These are phyloP conservation scores for Incurvaria masculella DNA, from an alignment of 2,888 invertebrate genomes.

Conservation along the genomic window DNA sequence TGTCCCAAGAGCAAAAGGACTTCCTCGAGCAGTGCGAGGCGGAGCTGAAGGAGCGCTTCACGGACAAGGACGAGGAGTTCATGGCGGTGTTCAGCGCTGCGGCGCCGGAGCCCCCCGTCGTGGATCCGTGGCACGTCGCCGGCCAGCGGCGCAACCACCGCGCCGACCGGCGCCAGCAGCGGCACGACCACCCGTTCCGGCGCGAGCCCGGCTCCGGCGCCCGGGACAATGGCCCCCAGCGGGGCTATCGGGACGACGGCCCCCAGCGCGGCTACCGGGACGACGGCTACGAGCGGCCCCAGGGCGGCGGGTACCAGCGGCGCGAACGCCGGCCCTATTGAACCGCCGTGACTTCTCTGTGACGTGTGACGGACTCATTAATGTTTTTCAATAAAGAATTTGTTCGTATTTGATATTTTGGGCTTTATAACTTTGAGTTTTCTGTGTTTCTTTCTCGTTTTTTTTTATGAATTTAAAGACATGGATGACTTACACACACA, in stretches of 20 bases:
- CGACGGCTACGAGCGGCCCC: background rate
- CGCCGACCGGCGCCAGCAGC: constrained; percentile 24
- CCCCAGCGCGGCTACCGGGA: constrained; percentile 11
- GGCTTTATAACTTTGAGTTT: no score
- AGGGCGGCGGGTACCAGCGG: background rate
- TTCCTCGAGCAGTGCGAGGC: constrained; percentile 62
- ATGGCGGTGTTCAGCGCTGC: constrained; percentile 44
- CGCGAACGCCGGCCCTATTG: background rate
- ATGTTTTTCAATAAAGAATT: background rate
- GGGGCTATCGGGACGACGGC: constrained; percentile 10
- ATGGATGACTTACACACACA: no score
- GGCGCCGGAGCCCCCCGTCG: constrained; percentile 52
- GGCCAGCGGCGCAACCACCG: constrained; percentile 30
- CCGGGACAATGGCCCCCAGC: constrained; percentile 2
- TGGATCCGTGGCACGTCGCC: constrained; percentile 54
- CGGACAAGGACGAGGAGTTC: constrained; percentile 61
- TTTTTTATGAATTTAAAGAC: no score
- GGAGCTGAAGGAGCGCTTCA: constrained; percentile 59
- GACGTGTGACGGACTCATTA: background rate
- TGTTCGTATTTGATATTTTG: no score
- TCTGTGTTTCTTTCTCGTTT: no score
- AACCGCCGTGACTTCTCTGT: background rate
- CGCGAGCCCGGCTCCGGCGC: constrained; percentile 13
- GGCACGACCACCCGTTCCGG: constrained; percentile 22
- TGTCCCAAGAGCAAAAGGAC: constrained; percentile 56